A percentile compares a stretch with the other conserved stretches of the same genome.
Conservation (phyloP, 2,797 vertebrate species). For the Hafferia zeledoni region DNA sequence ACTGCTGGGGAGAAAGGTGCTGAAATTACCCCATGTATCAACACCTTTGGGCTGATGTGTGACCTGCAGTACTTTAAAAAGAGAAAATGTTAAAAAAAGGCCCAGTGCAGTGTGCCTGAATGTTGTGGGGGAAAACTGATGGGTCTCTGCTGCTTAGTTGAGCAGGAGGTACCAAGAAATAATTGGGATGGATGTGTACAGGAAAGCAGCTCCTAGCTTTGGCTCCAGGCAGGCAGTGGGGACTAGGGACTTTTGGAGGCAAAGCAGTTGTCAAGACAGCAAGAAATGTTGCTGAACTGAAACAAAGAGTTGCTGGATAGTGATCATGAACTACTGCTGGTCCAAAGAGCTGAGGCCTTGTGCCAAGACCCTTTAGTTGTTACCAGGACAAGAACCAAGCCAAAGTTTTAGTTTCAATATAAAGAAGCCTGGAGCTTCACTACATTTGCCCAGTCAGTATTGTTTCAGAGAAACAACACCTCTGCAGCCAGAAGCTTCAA, state of each 20-base stretch:
- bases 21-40: neutral
- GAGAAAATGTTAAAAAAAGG: neutral
- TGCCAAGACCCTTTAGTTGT: neutral
- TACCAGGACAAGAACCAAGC: neutral
- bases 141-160: neutral
- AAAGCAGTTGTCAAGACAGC: neutral
- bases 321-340: neutral
- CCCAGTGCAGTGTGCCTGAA: neutral
- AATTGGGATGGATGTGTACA: neutral
- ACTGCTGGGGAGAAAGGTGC: neutral
- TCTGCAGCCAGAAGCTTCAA: neutral
- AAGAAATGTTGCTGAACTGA: neutral
- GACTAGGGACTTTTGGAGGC: neutral
- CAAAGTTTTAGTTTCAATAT: neutral
- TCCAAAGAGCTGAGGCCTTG: neutral
- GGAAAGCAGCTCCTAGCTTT: neutral
- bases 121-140: neutral
- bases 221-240: neutral
- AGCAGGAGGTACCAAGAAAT: neutral
- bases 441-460: neutral
- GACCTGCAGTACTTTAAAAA: neutral
- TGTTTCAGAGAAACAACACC: neutral
- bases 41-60: neutral
- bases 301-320: neutral
- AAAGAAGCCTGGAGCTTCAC: neutral